Evolutionary conservation across 1,140 invertebrate genomes (phyloP).

Genomic region (Sitodiplosis mosellana): DNA sequence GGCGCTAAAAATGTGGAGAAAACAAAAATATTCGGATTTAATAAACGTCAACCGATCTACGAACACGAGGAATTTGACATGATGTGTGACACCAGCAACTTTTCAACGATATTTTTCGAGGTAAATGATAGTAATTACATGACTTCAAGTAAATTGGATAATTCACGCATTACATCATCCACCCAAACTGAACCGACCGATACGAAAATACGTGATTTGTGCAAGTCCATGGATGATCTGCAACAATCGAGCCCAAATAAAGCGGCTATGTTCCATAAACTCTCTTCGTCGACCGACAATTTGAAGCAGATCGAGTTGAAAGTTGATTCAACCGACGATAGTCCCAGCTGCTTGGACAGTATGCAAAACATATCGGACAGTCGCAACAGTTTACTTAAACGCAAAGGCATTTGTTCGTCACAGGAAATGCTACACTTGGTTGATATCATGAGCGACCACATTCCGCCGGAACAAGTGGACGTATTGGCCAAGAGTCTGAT

Average conservation of each 20-base stretch:
- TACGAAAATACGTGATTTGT: too few relatives aligned
- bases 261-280: too few relatives aligned
- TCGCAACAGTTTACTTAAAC: constrained; percentile 1
- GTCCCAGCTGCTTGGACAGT: too few relatives aligned
- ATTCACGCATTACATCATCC: not conserved
- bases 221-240: too few relatives aligned
- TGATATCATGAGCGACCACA: constrained; percentile 3
- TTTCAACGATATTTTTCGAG: constrained; percentile 3
- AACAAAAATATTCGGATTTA: constrained; percentile 2
- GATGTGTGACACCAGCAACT: not conserved
- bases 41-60: constrained; percentile 1
- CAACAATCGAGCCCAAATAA: too few relatives aligned
- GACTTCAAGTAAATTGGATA: not conserved
- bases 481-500: constrained; percentile 3
- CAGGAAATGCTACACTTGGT: constrained; percentile 4
- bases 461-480: constrained; percentile 1
- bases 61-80: not conserved
- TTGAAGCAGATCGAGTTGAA: too few relatives aligned
- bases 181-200: too few relatives aligned
- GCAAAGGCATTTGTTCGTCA: constrained; percentile 4
- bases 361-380: not conserved
- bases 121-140: not conserved
- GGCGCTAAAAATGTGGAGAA: constrained; percentile 1
- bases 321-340: too few relatives aligned
- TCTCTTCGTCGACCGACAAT: too few relatives aligned